Base-by-base conservation (phyloP, 2,888 invertebrate species). In the Eulithis prunata region DNA sequence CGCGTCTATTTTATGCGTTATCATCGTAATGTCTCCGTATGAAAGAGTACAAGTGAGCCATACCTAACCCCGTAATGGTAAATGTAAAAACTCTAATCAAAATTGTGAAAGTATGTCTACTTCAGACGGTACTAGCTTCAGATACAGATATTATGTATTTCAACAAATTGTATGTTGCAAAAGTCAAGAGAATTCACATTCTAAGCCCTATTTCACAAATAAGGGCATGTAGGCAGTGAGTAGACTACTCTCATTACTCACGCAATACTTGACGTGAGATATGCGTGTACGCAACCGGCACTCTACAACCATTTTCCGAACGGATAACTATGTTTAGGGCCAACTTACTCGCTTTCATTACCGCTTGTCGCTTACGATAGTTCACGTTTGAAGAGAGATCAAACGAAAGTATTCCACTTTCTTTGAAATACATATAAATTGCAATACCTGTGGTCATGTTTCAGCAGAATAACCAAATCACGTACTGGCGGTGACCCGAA, bases 401-500 rank as follows among this genome's bases (percentile, higher is more conserved):
- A 66, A 77, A 76, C 70, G 82, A 84, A 85, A 84, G 84, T 83
- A 66, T 72, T 73, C 74, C 59, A 78, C 77, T 84, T 84, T 81
- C 82, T 75, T 82, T 78, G 74, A 75, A 78, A 80, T 78, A 77
- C 75, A 73, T 72, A 78, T 78, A 81, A 80, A 79, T 80, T 75
- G 75, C 76, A 71, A 75, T 75, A 69, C 68, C 68, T 76, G 71
- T 76, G 76, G 75, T 80, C 76, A 75, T 76, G 80, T 79, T 81
- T 80, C 72, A 72, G 73, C 70, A 70, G 76, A 74, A 78, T 79
- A 86, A 80, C 72, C 86, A 73, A 80, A 84, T 82, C 90, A 90
- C 88, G 89, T 87, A 82, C 81, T 68, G 63, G 64, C 73, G 67
- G 71, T 81, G 85, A 84, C 85, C 85, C 78, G 71, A 82, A 85